Evolutionary conservation across 37 sponge, comb jelly and placozoan species (phyloP).

Genomic region (Amphimedon queenslandica): DNA sequence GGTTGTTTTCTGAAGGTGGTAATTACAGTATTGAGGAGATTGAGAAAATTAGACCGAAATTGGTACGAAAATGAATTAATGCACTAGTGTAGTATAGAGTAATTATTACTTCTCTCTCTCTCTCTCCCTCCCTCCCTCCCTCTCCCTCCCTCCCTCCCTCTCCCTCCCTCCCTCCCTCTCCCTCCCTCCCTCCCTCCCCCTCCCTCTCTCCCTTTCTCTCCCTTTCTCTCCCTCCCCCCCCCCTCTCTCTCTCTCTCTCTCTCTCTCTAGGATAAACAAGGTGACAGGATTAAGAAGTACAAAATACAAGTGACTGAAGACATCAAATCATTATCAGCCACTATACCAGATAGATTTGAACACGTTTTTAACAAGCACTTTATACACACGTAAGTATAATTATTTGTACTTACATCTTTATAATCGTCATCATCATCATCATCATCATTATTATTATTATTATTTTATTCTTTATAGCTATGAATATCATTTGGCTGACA

Average conservation of each 20-base stretch:
- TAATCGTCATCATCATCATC: no score
- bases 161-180: not conserved
- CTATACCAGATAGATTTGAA: no score
- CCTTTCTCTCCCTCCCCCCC: not conserved
- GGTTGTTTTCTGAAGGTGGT: slow-evolving; percentile 77
- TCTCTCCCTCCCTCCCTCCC: not conserved
- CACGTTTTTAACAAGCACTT: no score
- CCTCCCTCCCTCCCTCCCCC: slow-evolving; percentile 4
- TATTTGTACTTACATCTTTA: no score
- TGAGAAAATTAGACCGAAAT: slow-evolving; percentile 39
- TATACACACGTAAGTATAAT: not conserved
- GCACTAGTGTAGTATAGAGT: no score
- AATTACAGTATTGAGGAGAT: slow-evolving; percentile 82
- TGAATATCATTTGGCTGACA: slow-evolving; percentile 22
- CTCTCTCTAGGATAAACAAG: not conserved
- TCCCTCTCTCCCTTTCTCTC: not conserved
- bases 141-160: not conserved
- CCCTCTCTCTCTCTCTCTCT: not conserved
- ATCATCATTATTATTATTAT: no score
- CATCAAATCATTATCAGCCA: no score
- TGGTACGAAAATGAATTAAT: slow-evolving; percentile 18
- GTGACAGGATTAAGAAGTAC: not conserved
- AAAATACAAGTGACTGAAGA: no score
- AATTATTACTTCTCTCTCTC: not conserved
- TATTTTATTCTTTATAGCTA: slow-evolving; percentile 43